Conservation (phyloP, 2,888 invertebrate genomes). For the Agrotis puta region DNA sequence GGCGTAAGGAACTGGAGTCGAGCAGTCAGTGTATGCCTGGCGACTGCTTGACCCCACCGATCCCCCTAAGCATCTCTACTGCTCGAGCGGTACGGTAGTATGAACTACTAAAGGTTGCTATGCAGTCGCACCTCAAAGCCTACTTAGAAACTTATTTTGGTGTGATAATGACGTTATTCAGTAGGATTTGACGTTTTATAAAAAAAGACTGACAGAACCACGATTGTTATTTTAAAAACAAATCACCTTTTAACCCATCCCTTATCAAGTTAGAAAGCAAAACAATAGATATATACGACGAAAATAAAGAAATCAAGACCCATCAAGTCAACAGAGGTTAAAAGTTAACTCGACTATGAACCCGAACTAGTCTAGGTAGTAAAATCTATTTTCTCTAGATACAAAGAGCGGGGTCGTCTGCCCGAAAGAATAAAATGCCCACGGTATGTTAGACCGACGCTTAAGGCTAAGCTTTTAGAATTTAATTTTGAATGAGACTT, state of each 20-base stretch:
- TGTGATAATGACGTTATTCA: too few relatives aligned
- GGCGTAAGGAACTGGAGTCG: too few relatives aligned
- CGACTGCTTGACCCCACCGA: too few relatives aligned
- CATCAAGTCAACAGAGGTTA: constrained; percentile 42
- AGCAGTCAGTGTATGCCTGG: too few relatives aligned
- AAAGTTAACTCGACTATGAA: constrained; percentile 62
- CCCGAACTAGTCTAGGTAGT: constrained; percentile 46
- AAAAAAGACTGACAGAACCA: too few relatives aligned
- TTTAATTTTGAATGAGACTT: constrained; percentile 4
- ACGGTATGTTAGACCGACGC: constrained; percentile 58
- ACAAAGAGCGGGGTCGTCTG: constrained; percentile 64
- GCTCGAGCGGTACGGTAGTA: too few relatives aligned
- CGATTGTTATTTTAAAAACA: neutral
- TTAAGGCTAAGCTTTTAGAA: constrained; percentile 44
- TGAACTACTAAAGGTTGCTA: too few relatives aligned
- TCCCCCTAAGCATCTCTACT: too few relatives aligned
- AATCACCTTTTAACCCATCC: neutral
- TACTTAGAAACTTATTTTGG: too few relatives aligned
- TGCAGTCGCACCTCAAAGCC: too few relatives aligned
- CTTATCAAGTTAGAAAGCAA: constrained; percentile 15
- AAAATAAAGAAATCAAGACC: constrained; percentile 48
- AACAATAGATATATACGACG: constrained; percentile 11
- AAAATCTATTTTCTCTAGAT: constrained; percentile 66
- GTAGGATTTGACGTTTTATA: too few relatives aligned
- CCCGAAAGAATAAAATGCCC: constrained; percentile 66